Conservation (phyloP, 2,113 vertebrate species). For the Dipodomys ordii region DNA sequence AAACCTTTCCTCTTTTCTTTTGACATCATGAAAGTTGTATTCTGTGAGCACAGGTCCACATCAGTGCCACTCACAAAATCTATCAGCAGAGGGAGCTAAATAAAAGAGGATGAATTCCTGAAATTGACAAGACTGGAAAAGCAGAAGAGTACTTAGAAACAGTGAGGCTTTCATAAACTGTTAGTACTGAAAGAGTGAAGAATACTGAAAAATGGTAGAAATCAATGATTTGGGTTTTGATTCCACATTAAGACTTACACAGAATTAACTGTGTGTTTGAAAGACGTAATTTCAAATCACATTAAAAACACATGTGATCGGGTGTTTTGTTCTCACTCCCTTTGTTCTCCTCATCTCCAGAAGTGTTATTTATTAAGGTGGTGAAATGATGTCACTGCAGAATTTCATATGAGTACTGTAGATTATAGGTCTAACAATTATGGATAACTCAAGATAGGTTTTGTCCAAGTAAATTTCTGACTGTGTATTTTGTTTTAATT, state of each 20-base stretch:
- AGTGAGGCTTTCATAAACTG: background rate
- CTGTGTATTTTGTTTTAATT: conserved; percentile 69
- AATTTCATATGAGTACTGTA: conserved; percentile 5
- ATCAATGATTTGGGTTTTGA: conserved; percentile 5
- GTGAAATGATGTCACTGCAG: background rate
- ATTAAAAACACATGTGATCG: conserved; percentile 16
- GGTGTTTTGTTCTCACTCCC: background rate
- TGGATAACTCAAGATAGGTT: conserved; percentile 34
- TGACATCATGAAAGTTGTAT: background rate
- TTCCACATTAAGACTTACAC: background rate
- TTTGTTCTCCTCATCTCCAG: background rate
- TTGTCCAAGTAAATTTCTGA: conserved; percentile 30
- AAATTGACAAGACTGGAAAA: background rate
- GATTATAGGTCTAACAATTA: conserved; percentile 9
- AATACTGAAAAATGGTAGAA: conserved; percentile 13
- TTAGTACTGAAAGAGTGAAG: background rate
- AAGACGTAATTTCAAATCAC: conserved; percentile 9
- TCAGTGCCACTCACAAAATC: conserved; percentile 49
- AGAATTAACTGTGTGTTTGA: background rate
- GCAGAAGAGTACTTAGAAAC: background rate
- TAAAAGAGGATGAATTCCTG: conserved; percentile 45
- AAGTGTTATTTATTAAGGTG: background rate
- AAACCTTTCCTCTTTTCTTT: background rate
- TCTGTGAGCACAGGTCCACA: background rate
- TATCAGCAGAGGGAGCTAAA: conserved; percentile 80